These are phyloP conservation scores for Amphipoea oculea DNA, from an alignment of 2,888 invertebrate genomes.

Conservation along the genomic window DNA sequence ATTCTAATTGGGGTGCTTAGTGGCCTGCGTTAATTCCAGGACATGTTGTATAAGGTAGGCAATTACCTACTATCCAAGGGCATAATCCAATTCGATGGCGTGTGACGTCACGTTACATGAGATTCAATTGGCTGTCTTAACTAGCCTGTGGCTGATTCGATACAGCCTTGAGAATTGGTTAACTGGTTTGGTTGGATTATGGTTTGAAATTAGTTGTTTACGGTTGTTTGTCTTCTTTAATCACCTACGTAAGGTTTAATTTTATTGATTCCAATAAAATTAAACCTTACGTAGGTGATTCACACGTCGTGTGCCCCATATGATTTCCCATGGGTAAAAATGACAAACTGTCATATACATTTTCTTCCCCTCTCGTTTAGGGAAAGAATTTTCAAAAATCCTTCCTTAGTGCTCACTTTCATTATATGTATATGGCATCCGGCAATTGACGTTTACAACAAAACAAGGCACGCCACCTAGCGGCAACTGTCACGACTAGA, in stretches of 20 bases:
- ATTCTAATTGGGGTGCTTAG: no score
- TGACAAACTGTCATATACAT: neutral
- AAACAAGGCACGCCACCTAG: no score
- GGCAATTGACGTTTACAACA: no score
- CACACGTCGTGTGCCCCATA: neutral
- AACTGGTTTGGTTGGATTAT: neutral
- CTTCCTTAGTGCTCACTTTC: neutral
- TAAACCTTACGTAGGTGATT: no score
- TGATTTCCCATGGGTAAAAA: neutral
- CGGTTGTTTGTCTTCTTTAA: neutral
- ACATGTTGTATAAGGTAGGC: neutral
- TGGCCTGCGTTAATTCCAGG: neutral
- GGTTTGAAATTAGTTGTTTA: neutral
- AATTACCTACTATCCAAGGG: neutral
- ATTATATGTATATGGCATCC: neutral
- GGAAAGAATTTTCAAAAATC: neutral
- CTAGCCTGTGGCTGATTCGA: constrained; percentile 2
- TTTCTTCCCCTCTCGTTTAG: neutral
- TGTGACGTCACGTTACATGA: constrained; percentile 7
- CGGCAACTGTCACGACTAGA: no score
- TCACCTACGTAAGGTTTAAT: neutral
- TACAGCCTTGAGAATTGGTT: neutral
- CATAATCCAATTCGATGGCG: neutral
- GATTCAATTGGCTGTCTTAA: neutral
- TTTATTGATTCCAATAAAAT: neutral